A percentile compares a stretch with the other conserved stretches of the same genome.
Evolutionary conservation across 2,888 invertebrate species (phyloP).

Genomic region (Lagria hirta): DNA sequence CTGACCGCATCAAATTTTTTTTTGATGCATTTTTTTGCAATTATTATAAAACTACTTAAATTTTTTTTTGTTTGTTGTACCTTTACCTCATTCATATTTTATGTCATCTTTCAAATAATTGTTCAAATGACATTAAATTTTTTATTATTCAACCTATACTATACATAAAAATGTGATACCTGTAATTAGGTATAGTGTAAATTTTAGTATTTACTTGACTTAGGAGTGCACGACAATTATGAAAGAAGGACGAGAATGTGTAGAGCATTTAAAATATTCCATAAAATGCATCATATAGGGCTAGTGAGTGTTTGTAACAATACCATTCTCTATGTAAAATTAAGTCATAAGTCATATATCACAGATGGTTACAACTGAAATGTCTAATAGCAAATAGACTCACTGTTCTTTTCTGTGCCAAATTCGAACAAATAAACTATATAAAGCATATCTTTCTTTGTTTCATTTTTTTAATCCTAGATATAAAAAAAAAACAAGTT

Average conservation of each 20-base stretch:
- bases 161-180: slow-evolving; percentile 46
- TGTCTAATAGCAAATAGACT: slow-evolving; percentile 52
- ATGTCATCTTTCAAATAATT: slow-evolving; percentile 5
- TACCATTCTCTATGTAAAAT: slow-evolving; percentile 51
- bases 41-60: no score
- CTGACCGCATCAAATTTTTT: no score
- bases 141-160: slow-evolving; percentile 12
- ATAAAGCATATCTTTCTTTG: slow-evolving; percentile 32
- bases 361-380: slow-evolving; percentile 46
- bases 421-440: slow-evolving; percentile 52
- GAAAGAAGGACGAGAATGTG: slow-evolving; percentile 35
- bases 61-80: no score
- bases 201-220: slow-evolving; percentile 39
- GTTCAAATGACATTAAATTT: slow-evolving; percentile 8
- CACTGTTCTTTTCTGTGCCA: slow-evolving; percentile 56
- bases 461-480: no score
- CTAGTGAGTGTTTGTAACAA: slow-evolving; percentile 53
- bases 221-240: slow-evolving; percentile 27
- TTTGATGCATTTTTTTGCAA: no score
- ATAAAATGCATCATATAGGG: slow-evolving; percentile 50
- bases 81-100: no score
- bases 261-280: slow-evolving; percentile 52
- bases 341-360: slow-evolving; percentile 48
- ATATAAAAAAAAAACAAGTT: no score
- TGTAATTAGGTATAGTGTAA: slow-evolving; percentile 45